Evolutionary conservation across 2,113 vertebrate species (phyloP).

Genomic region (Misgurnus mizolepis): DNA sequence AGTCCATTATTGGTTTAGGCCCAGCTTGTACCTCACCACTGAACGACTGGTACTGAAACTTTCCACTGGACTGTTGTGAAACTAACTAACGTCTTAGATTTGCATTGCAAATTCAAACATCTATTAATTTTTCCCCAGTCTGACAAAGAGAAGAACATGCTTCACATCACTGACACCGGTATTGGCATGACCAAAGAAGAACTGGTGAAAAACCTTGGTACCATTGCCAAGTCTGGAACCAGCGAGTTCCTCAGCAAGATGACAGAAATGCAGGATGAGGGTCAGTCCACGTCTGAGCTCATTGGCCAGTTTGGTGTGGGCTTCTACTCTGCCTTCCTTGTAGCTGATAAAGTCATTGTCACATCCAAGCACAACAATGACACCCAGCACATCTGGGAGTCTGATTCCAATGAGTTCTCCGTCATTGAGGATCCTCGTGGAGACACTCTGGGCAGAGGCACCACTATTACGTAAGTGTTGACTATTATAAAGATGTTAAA

Average conservation of each 20-base stretch:
- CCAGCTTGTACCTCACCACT: background rate
- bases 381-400: conserved; percentile 98
- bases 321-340: conserved; percentile 98
- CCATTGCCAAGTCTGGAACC: conserved; percentile 97
- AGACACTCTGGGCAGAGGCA: conserved; percentile 91
- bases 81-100: background rate
- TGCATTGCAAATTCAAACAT: conserved; percentile 41
- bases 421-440: conserved; percentile 93
- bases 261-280: conserved; percentile 88
- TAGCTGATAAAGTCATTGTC: conserved; percentile 96
- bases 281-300: conserved; percentile 94
- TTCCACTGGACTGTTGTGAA: background rate
- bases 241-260: conserved; percentile 97
- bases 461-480: conserved; percentile 88
- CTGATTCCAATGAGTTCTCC: conserved; percentile 94
- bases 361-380: conserved; percentile 97
- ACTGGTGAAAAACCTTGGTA: conserved; percentile 93
- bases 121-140: conserved; percentile 72
- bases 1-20: background rate
- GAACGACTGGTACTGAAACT: conserved; percentile 6
- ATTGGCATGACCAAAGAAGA: conserved; percentile 98
- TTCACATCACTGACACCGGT: conserved; percentile 96
- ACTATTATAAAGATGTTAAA: background rate
- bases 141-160: conserved; percentile 98
- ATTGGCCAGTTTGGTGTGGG: conserved; percentile 99